Percentiles rank a stretch among this genome's conserved stretches.
phyloP scores from a whole-genome alignment of 2,113 vertebrate genomes.

The Gila orcuttii region DNA sequence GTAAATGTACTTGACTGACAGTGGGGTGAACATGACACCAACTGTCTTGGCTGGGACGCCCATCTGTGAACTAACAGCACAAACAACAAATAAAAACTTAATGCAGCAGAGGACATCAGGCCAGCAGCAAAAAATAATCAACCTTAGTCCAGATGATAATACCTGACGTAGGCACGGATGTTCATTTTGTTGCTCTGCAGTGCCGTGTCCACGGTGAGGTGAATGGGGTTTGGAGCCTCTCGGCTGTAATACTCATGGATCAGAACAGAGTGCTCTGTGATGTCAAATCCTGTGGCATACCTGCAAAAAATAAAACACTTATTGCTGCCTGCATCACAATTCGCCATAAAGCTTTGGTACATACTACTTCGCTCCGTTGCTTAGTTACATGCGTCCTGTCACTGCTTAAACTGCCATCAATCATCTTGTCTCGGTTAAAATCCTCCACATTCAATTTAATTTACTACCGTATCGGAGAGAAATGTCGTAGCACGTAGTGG shows the following conservation, averaged over 20 bases:
- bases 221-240: conserved; percentile 93
- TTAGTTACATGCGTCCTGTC: too few relatives aligned
- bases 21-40: conserved; percentile 97
- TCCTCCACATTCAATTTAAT: too few relatives aligned
- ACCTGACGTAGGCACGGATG: conserved; percentile 98
- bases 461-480: too few relatives aligned
- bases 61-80: conserved; percentile 87
- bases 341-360: too few relatives aligned
- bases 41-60: conserved; percentile 95
- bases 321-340: too few relatives aligned
- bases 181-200: conserved; percentile 95
- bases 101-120: not conserved
- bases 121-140: not conserved
- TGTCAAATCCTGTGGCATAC: conserved; percentile 97
- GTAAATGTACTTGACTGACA: conserved; percentile 91
- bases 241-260: conserved; percentile 99
- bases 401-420: too few relatives aligned
- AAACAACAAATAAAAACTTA: conserved; percentile 33
- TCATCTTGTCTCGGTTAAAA: too few relatives aligned
- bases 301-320: conserved; percentile 65
- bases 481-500: too few relatives aligned
- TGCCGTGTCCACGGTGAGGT: conserved; percentile 92
- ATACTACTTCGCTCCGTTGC: too few relatives aligned
- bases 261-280: conserved; percentile 96
- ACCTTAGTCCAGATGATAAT: not conserved